phyloP scores from a whole-genome alignment of 2,797 vertebrate species.

The Gymnoscopelus microlampas region DNA sequence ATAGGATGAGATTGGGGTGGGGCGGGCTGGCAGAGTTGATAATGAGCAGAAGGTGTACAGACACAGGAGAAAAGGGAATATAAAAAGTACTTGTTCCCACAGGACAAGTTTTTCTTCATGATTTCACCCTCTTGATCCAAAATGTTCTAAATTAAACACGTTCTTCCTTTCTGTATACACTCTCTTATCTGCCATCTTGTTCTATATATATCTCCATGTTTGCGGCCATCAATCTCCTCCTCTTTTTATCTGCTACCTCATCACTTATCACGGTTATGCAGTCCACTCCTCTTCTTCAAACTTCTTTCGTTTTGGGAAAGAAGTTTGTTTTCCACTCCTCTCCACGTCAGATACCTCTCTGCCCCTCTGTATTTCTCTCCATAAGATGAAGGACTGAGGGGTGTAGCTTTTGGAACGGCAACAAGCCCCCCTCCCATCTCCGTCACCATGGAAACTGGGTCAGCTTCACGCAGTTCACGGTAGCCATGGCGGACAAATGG shows the following conservation, averaged over 20 bases:
- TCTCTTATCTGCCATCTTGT: conserved; percentile 12
- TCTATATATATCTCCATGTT: not conserved
- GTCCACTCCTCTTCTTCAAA: not conserved
- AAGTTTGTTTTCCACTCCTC: not conserved
- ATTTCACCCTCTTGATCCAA: not conserved
- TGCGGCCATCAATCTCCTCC: not conserved
- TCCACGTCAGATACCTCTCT: not conserved
- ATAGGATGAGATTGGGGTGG: not conserved
- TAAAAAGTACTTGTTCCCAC: too few relatives aligned
- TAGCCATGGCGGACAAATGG: conserved; percentile 62
- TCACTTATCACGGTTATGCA: not conserved
- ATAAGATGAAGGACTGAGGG: conserved; percentile 37
- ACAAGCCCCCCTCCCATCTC: conserved; percentile 48
- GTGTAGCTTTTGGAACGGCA: conserved; percentile 55
- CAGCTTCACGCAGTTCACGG: conserved; percentile 51
- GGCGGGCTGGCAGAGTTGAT: not conserved
- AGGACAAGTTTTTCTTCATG: not conserved
- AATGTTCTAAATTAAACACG: not conserved
- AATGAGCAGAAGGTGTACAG: not conserved
- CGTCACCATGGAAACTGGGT: conserved; percentile 79
- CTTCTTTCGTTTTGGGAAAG: not conserved
- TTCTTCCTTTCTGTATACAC: not conserved
- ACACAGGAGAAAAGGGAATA: not conserved
- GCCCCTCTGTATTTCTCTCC: conserved; percentile 6
- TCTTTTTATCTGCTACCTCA: not conserved